A percentile compares a stretch with the other conserved stretches of the same genome.
phyloP scores from a whole-genome alignment of 2,888 invertebrate genomes.

The Cotesia congregata region DNA sequence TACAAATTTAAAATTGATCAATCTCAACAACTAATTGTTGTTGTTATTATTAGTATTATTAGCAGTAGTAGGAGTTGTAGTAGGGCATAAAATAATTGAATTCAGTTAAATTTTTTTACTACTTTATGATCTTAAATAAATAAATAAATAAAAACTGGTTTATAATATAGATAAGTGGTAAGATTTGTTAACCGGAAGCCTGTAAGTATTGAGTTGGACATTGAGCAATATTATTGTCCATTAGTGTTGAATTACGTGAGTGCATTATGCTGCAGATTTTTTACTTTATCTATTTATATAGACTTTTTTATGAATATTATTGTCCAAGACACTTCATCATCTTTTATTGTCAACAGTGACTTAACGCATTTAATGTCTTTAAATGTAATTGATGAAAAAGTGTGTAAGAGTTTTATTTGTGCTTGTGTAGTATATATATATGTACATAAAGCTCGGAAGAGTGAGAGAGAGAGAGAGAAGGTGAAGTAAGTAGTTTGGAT shows the following conservation, averaged over 20 bases:
- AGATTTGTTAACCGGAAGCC: background rate
- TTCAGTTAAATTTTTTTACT: background rate
- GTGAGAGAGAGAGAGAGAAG: background rate
- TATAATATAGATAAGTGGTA: background rate
- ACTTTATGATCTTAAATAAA: background rate
- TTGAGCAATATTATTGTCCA: constrained; percentile 38
- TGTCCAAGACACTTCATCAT: background rate
- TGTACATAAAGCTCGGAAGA: too few species aligned
- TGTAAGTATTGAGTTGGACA: constrained; percentile 11
- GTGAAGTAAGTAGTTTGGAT: background rate
- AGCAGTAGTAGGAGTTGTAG: too few species aligned
- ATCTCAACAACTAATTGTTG: too few species aligned
- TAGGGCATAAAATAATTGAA: background rate
- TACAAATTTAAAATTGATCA: too few species aligned
- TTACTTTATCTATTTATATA: background rate
- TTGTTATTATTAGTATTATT: too few species aligned
- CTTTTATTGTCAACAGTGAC: constrained; percentile 1
- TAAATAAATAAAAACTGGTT: background rate
- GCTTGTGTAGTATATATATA: too few species aligned
- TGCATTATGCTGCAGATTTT: constrained; percentile 11
- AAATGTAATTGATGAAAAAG: background rate
- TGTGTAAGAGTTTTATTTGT: too few species aligned
- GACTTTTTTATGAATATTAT: constrained; percentile 2
- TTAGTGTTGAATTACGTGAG: constrained; percentile 39
- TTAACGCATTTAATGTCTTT: background rate